A percentile compares a stretch with the other conserved stretches of the same genome.
These are phyloP conservation scores for Muschampia plurimacula DNA, from an alignment of 2,888 invertebrate genomes.

Conservation along the genomic window DNA sequence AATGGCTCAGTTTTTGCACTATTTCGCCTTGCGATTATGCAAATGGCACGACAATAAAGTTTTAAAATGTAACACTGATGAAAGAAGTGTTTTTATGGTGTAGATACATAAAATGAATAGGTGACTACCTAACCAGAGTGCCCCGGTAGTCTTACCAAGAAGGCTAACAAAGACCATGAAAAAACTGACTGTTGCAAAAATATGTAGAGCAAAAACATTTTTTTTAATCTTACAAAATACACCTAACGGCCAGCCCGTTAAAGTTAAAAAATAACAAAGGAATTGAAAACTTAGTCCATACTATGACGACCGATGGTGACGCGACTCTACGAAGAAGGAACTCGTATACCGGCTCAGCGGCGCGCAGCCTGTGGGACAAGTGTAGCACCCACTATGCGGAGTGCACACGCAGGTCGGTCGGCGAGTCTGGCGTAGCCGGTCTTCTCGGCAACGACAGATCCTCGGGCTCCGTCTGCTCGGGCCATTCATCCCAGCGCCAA, in stretches of 20 bases:
- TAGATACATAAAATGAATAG: conserved; percentile 68
- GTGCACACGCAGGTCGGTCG: conserved; percentile 81
- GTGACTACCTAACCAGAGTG: conserved; percentile 71
- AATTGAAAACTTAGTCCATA: conserved; percentile 27
- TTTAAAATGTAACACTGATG: conserved; percentile 76
- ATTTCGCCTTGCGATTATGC: conserved; percentile 80
- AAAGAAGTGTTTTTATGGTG: conserved; percentile 69
- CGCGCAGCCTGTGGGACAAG: conserved; percentile 57
- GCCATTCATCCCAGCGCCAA: conserved; percentile 84
- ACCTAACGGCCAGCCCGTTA: conserved; percentile 9
- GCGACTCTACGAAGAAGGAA: conserved; percentile 87
- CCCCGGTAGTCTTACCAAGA: conserved; percentile 68
- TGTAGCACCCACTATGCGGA: conserved; percentile 75
- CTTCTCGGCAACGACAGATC: conserved; percentile 91
- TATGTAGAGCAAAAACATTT: conserved; percentile 51
- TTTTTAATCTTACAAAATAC: conserved; percentile 22
- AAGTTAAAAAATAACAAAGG: conserved; percentile 16
- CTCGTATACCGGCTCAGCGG: conserved; percentile 90
- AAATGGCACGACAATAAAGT: conserved; percentile 79
- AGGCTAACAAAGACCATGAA: conserved; percentile 54
- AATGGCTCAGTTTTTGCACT: conserved; percentile 73
- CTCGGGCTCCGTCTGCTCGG: conserved; percentile 96
- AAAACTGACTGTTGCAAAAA: conserved; percentile 58
- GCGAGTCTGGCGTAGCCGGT: conserved; percentile 80
- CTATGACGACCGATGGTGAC: conserved; percentile 43